Evolutionary conservation across 2,797 vertebrate genomes (phyloP), one percentile per base, ranked within the genome.

Genomic region (Trematomus bernacchii): DNA sequence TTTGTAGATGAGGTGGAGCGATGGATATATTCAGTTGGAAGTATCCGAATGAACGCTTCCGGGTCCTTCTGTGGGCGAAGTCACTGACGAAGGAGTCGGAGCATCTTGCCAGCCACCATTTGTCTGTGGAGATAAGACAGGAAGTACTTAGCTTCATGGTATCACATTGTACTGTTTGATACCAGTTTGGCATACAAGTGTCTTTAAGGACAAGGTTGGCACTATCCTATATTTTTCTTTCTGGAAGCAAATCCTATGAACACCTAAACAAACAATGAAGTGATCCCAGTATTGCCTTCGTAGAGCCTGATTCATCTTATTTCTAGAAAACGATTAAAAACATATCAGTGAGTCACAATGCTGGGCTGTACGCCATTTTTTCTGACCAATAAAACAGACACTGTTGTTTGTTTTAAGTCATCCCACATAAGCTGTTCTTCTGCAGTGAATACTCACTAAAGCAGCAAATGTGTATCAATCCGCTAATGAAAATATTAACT

Each of bases 71-170:
- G 98, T 99, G 93, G 98, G 98, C 92, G 98, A 99, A 94, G 98
- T 99, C 95, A 99, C 97, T 90, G 98, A 99, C 71, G 98, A 99
- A 83, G 98, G 98, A 95, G 98, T 99, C 71, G 98, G 97, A 92
- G 98, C 98, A 90, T 99, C 98, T 94, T 99, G 98, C 98, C 98
- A 99, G 93, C 98, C 97, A 90, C 98, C 98, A 87, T 99, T 99
- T 95, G 97, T 97, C 98, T 99, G 92, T 60, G 64, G 66, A 77
- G 58, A 80, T 11, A 71, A 54, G 52, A 87, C 14, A 57, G 50
- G 18, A 79, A 71, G 60, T n/a, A 43, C 27, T 58, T 60, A 53
- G 18, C 11, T 33, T 48, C n/a, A 70, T 43, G 9, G 42, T 33
- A 23, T 60, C 23, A 66, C 48, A 59, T 55, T 44, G 6, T 3